Conservation (phyloP, 2,888 invertebrate genomes). For the Tridacna gigas region DNA sequence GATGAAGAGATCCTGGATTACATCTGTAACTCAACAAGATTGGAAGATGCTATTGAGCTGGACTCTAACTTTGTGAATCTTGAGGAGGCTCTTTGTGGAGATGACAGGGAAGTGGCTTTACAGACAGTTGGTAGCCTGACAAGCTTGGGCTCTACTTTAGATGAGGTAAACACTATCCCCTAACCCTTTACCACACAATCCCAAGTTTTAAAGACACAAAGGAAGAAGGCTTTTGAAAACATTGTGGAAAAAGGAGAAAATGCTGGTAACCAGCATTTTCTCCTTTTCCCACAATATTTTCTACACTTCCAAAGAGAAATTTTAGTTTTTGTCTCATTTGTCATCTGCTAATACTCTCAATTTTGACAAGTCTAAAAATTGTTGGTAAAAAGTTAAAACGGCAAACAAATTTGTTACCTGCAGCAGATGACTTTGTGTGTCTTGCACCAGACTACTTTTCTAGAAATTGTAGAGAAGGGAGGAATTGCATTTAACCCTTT, state of each 20-base stretch:
- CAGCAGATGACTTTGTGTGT: too few relatives aligned
- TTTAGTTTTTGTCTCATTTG: too few relatives aligned
- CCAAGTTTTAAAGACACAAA: background rate
- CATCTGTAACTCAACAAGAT: conserved; percentile 20
- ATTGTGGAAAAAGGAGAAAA: background rate
- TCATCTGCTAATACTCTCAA: too few relatives aligned
- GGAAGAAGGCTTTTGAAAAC: background rate
- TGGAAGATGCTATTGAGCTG: conserved; percentile 28
- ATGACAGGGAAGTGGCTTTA: conserved; percentile 23
- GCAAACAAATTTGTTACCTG: too few relatives aligned
- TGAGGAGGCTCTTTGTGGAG: conserved; percentile 34
- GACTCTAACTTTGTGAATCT: conserved; percentile 23
- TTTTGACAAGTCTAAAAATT: too few relatives aligned
- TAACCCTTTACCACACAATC: background rate
- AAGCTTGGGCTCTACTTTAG: background rate
- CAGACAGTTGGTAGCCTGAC: background rate
- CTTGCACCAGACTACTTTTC: too few relatives aligned
- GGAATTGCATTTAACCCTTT: too few relatives aligned
- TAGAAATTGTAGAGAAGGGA: too few relatives aligned
- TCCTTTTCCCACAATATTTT: background rate
- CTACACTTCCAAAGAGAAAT: too few relatives aligned
- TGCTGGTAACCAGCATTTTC: background rate
- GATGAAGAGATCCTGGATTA: conserved; percentile 34
- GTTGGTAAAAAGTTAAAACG: too few relatives aligned
- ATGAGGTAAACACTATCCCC: background rate